Conservation (phyloP, 2,113 vertebrate genomes). For the Grallaria varia region DNA sequence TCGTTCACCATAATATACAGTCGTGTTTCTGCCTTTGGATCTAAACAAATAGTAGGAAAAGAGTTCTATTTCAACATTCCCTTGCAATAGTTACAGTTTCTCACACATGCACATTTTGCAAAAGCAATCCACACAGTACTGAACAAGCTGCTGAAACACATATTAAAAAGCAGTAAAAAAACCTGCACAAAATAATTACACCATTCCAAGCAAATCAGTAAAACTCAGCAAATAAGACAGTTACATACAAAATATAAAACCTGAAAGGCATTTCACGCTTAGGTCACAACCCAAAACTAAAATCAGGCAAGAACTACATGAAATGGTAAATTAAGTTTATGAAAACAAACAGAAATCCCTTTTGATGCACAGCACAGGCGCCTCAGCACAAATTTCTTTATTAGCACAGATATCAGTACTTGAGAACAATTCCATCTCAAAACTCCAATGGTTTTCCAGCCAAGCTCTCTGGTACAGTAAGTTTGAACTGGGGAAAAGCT, state of each 20-base stretch:
- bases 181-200: background rate
- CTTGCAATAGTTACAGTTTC: slow-evolving; percentile 2
- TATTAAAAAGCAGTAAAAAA: background rate
- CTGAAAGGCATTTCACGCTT: background rate
- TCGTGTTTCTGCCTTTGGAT: slow-evolving; percentile 96
- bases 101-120: background rate
- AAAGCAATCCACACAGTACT: background rate
- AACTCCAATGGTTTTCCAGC: background rate
- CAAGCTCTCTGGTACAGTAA: background rate
- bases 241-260: background rate
- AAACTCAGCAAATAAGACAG: background rate
- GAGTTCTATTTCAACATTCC: background rate
- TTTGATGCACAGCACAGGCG: background rate
- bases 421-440: background rate
- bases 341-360: background rate
- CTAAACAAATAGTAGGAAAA: slow-evolving; percentile 67
- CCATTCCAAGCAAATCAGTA: background rate
- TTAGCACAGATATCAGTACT: background rate
- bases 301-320: background rate
- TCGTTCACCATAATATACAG: slow-evolving; percentile 95
- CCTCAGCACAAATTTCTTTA: fast-evolving
- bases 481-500: background rate
- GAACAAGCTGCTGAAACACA: background rate
- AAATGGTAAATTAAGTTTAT: background rate
- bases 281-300: background rate